Base-by-base conservation (phyloP, 2,888 invertebrate species). In the Cacoxenus indagator region DNA sequence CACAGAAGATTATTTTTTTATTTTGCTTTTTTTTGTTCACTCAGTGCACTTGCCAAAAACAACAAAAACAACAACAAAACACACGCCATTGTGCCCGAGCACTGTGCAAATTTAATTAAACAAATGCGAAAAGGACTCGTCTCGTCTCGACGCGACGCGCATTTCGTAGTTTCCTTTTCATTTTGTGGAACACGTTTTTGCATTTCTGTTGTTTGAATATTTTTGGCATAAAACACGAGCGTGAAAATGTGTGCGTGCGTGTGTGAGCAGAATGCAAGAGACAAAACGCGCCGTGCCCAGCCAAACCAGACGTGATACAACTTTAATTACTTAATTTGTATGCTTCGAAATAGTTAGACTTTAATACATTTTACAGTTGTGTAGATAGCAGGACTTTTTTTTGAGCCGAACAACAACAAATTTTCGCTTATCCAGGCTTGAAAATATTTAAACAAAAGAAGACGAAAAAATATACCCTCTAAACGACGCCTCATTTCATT, bases 91-190 rank as follows among this genome's bases (percentile, higher is more conserved):
- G 26, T 57, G 54, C 3, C n/a, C 37, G 4, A 27, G 17, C 29
- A 19, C 57, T 57, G 57, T 43, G 43, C 61, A 45, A 62, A 62
- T 29, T 62, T 62, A 62, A 62, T 62, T 62, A 62, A 62, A 62
- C 24, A 62, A 45, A 62, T 62, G 61, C 45, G 24, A 26, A 51
- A 22, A 5, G 24, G 26, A 24, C 11, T 59, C 37, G 5, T 2
- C 1, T 14, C 17, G 48, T 17, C 22, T 51, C 11, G 11, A 5
- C n/a, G n/a, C n/a, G n/a, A n/a, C n/a, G n/a, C n/a, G n/a, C 51
- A 19, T 59, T 62, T 45, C n/a, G 0, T 37, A 4, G 31, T 17
- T 59, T 17, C 31, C 19, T 59, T 59, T 17, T 31, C 19, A n/a
- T n/a, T 62, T 43, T 62, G 19, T 11, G 14, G 19, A 62, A 62